Percentiles rank a stretch among this genome's conserved stretches.
Conservation (phyloP, 2,797 vertebrate species). For the Schizopygopsis malacanthus region DNA sequence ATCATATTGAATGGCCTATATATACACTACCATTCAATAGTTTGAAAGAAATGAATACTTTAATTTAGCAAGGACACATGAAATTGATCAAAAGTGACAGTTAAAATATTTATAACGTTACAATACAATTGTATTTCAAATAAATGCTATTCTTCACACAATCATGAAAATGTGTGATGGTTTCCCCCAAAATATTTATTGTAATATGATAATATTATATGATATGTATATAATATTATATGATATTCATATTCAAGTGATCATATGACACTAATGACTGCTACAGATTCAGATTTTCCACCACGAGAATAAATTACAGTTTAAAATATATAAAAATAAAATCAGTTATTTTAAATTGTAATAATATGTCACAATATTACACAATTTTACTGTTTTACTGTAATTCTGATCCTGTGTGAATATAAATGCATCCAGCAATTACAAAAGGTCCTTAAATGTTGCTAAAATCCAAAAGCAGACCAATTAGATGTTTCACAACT, state of each 20-base stretch:
- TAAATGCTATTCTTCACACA: background rate
- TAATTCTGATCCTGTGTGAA: background rate
- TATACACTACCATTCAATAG: background rate
- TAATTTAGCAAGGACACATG: background rate
- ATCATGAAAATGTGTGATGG: background rate
- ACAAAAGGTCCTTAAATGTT: background rate
- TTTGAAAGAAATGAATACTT: background rate
- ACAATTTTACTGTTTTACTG: background rate
- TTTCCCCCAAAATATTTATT: background rate
- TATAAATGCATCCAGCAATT: background rate
- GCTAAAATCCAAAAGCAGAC: background rate
- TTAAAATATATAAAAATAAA: background rate
- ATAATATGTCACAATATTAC: background rate
- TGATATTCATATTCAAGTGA: background rate
- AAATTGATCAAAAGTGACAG: background rate
- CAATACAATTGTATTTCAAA: background rate
- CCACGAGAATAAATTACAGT: background rate
- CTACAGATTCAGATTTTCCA: background rate
- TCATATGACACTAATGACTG: background rate
- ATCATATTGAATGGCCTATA: background rate
- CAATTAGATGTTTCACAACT: conserved; percentile 3
- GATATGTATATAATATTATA: no score
- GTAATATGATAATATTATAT: background rate
- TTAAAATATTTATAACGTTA: no score
- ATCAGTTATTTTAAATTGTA: background rate